Evolutionary conservation across 2,113 vertebrate species (phyloP), one percentile per base, ranked within the genome.

Genomic region (Psittacara wagleri): DNA sequence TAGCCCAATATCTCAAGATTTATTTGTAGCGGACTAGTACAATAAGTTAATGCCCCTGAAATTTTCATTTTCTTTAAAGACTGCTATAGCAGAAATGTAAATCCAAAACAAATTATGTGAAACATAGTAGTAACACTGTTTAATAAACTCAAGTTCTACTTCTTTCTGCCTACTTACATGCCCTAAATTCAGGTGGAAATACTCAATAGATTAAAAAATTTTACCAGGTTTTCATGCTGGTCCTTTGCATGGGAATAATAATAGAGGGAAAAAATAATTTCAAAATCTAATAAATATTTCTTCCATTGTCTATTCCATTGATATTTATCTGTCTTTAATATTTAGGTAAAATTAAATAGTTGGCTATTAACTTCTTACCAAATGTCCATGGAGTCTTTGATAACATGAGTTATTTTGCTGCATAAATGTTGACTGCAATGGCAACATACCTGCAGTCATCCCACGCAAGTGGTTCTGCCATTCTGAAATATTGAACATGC

Each of bases 401-500:
- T 73, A 59, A 76, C 3, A 39, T 0, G 0, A 48, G 16, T 54
- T 89, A 66, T 79, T 89, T 94, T 88, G 25, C 68, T 74, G 51
- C 37, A 46, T 43, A 92, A 91, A 70, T 17, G 59, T 41, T 80
- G 67, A 79, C 12, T 83, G 66, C 19, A 49, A 20, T 55, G n/a
- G 33, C 46, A 83, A 67, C 0, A 23, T 86, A 92, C 86, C 69
- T 90, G 55, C 55, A 92, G 73, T 67, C 88, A 88, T 92, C 95
- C 91, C 73, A 96, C 88, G 64, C 86, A 84, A 83, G 37, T 86
- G 72, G 78, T 83, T 93, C 59, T 77, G 68, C 74, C 74, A 46
- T 74, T 93, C 86, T 90, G 43, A 92, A 73, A 74, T 90, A 81
- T 6, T 51, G 91, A 96, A 92, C 76, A 33, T 17, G 59, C 29